Evolutionary conservation across 2,888 invertebrate genomes (phyloP), one percentile per base, ranked within the genome.

Genomic region (Drosophila kokeensis): DNA sequence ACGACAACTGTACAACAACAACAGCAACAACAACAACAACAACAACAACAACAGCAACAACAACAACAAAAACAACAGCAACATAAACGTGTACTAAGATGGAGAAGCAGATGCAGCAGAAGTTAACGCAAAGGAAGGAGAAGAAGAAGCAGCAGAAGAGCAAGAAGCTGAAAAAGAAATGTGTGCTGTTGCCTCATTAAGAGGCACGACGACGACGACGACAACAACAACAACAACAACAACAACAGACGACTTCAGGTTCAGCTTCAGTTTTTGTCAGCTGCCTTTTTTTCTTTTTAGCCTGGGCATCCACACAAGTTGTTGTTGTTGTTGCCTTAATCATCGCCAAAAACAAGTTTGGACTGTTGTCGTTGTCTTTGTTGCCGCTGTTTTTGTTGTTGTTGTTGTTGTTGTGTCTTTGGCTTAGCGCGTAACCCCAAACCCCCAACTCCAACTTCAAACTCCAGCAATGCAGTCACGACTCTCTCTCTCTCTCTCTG

Each of bases 291-390:
- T 45, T 24, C 45, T 24, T 45, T 68, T 57, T 70, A 63, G 68
- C 71, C 80, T 70, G 73, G 79, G 65, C 60, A 52, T 54, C 70
- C 54, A 55, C 29, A 32, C 24, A 24, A 40, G 72, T 54, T 48
- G 42, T 29, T 60, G 54, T 42, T 77, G 78, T 32, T 66, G 76
- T 38, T 64, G 74, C 86, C 73, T 71, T 87, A 83, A 83, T 84
- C 82, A 84, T 79, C 82, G 83, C 82, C 87, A 84, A 83, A 83
- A 82, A 81, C 79, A 67, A 73, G 81, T 79, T 76, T 81, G 73
- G 77, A 55, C 60, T 72, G 62, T 63, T 65, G 69, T 32, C 38
- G 57, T 42, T 72, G 50, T 38, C 11, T 32, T 32, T 32, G 32
- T 32, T 32, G 32, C 10, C 4, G 32, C 10, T 36, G 34, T 59